Evolutionary conservation across 2,113 vertebrate genomes (phyloP).

Genomic region (Delphinus delphis): DNA sequence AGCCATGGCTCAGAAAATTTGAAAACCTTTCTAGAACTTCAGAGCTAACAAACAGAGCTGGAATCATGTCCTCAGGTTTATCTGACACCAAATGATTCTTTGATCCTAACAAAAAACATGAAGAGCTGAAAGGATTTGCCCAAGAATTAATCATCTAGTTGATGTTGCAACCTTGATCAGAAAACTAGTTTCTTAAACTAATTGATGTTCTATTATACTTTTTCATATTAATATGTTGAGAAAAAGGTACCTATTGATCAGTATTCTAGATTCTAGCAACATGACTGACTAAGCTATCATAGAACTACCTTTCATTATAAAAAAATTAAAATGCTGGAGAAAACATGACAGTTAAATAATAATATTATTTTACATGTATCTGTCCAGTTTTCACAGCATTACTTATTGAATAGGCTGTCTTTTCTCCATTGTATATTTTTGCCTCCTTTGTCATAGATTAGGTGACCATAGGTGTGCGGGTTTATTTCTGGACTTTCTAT

Average conservation of each 20-base stretch:
- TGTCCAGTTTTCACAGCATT: no score
- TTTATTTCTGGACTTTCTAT: no score
- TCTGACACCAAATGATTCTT: neutral
- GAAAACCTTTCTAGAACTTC: neutral
- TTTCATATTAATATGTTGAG: neutral
- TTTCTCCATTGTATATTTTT: no score
- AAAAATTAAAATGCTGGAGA: neutral
- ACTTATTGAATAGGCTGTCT: no score
- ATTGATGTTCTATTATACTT: neutral
- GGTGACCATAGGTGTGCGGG: no score
- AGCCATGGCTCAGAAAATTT: neutral
- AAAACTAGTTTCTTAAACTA: neutral
- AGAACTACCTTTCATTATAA: neutral
- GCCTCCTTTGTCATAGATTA: no score
- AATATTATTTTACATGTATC: no score
- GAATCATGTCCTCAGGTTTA: neutral
- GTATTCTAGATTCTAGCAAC: neutral
- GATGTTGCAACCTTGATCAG: neutral
- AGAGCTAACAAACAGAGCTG: neutral
- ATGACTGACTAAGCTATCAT: neutral
- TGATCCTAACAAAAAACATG: neutral
- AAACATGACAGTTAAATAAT: neutral
- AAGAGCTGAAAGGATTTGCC: neutral
- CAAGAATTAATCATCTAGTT: neutral
- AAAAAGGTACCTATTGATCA: neutral